Base-by-base conservation (phyloP, 2,113 vertebrate genomes). In the Lepus europaeus region DNA sequence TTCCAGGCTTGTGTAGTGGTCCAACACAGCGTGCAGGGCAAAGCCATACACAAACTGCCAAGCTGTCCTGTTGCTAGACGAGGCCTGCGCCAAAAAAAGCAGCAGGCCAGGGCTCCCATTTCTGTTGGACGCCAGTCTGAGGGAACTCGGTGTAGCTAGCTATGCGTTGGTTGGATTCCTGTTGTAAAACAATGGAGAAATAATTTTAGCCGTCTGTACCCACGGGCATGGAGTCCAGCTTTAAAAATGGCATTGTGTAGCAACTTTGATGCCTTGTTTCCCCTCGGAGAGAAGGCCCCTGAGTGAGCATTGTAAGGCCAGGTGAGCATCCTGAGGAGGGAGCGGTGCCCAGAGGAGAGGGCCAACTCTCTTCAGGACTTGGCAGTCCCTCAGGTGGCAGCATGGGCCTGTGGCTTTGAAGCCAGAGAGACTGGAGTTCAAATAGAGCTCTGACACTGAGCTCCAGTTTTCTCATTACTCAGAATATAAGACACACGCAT, bases 171-270 rank as follows among this genome's bases (percentile, higher is more conserved):
- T 70, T 91, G 59, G 17, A 64, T 70, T 93, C 20, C 29, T 59
- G 25, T 56, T 88, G 13, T 82, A 69, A 87, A 88, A 87, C 49
- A 92, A 87, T 82, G 70, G 64, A 79, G 72, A 84, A 93, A 56
- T 86, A 45, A 39, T 83, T 96, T 66, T 72, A 88, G 74, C 77
- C 10, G 11, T 91, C 61, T 25, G 3, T 86, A 16, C 8, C 29
- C 31, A 45, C 59, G 16, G n/a, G 90, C 27, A 81, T 45, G 31
- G 63, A 93, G 82, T 95, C 36, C 51, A 17, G 31, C 64, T 93
- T 79, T 79, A 63, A 92, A 81, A n/a, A 81, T 74, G 59, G 59
- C 20, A 64, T 90, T 92, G 25, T 31, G 7, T 92, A 33, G 39
- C 45, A 22, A 45, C 45, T 6, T 59, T 90, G 20, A 53, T 89